Evolutionary conservation across 2,797 vertebrate genomes (phyloP).

Genomic region (Betta splendens): DNA sequence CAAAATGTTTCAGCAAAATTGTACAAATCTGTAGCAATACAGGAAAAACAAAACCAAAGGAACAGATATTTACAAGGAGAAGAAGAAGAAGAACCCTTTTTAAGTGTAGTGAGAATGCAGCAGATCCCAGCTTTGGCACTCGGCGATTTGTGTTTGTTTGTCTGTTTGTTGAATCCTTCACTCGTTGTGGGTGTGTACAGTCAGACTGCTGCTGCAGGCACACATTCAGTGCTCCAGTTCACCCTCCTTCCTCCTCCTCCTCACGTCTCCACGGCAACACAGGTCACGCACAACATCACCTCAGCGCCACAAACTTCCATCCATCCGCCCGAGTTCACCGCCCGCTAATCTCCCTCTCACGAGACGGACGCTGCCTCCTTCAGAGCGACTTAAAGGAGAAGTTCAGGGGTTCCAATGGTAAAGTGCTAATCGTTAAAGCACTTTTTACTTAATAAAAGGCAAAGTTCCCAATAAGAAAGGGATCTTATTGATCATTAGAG

Average conservation of each 20-base stretch:
- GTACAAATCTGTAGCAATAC: constrained; percentile 87
- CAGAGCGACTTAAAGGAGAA: constrained; percentile 22
- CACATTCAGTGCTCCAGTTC: constrained; percentile 65
- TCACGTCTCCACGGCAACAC: constrained; percentile 45
- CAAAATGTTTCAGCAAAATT: constrained; percentile 82
- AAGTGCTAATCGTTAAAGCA: neutral
- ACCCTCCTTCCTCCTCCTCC: constrained; percentile 37
- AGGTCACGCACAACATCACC: constrained; percentile 62
- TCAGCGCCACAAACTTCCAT: constrained; percentile 28
- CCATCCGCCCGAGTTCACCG: constrained; percentile 26
- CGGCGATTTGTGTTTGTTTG: constrained; percentile 63
- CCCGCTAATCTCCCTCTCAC: constrained; percentile 26
- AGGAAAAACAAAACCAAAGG: constrained; percentile 66
- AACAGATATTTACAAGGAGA: constrained; percentile 83
- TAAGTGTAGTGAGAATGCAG: constrained; percentile 78
- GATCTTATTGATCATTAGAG: neutral
- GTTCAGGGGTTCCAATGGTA: constrained; percentile 9
- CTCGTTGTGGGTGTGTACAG: constrained; percentile 46
- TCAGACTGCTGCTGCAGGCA: constrained; percentile 63
- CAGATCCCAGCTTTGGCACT: constrained; percentile 93
- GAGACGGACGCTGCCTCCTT: constrained; percentile 12
- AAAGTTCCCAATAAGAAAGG: constrained; percentile 2
- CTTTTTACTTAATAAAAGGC: constrained; percentile 14
- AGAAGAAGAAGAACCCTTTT: constrained; percentile 52
- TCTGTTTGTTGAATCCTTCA: constrained; percentile 39